A percentile compares a stretch with the other conserved stretches of the same genome.
Evolutionary conservation across 2,797 vertebrate species (phyloP).

Genomic region (Anguilla obscura): DNA sequence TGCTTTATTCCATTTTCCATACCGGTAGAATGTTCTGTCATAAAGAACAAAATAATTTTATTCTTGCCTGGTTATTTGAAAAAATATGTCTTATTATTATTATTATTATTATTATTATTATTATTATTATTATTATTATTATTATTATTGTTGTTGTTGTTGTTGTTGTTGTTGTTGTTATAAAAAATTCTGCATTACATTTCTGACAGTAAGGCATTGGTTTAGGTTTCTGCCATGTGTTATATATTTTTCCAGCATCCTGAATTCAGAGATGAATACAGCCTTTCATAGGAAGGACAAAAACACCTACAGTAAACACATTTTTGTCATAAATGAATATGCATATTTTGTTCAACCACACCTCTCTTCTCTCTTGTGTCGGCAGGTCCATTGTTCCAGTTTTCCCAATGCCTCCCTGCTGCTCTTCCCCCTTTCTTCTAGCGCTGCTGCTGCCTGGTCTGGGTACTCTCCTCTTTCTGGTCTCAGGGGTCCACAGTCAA

Average conservation of each 20-base stretch:
- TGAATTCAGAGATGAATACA: not conserved
- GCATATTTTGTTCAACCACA: not conserved
- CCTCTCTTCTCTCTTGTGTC: not conserved
- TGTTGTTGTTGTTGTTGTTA: not conserved
- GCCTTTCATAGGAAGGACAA: not conserved
- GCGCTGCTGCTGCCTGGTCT: constrained; percentile 53
- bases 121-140: not conserved
- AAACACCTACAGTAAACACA: not conserved
- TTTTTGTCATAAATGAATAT: not conserved
- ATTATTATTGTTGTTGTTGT: not conserved
- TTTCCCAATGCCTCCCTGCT: constrained; percentile 51
- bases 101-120: not conserved
- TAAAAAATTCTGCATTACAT: not conserved
- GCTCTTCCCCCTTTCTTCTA: constrained; percentile 27
- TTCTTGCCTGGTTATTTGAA: not conserved
- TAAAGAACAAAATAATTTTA: not conserved
- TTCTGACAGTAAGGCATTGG: not conserved
- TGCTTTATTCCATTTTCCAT: not conserved
- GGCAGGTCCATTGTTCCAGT: constrained; percentile 42
- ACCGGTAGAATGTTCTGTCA: not conserved
- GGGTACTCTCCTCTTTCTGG: constrained; percentile 59
- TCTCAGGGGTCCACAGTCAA: constrained; percentile 66
- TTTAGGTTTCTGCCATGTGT: not conserved
- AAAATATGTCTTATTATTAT: not conserved
- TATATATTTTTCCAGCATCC: constrained; percentile 10